Evolutionary conservation across 2,888 invertebrate species (phyloP), one percentile per base, ranked within the genome.

Genomic region (Boloria selene): DNA sequence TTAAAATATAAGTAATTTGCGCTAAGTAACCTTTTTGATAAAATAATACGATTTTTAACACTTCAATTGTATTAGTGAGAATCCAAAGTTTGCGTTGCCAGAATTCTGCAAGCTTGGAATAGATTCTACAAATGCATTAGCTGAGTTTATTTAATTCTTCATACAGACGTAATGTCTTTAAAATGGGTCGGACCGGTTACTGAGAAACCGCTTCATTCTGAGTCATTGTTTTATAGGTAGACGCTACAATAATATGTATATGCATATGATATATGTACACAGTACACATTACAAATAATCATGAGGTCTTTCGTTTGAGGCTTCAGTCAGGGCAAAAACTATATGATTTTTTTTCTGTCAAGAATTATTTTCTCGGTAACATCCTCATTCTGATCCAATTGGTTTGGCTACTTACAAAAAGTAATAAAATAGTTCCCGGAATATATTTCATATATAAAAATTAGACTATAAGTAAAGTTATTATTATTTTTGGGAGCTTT

Each of bases 171-270:
- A 70, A 65, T 66, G 60, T 68, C 68, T 61, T 62, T 63, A 56
- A 70, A 70, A 65, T 72, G 71, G 64, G 67, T 62, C 66, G 65
- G 69, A 69, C 66, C 61, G 55, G 47, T 69, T 73, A 70, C 71
- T 56, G 53, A 67, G 74, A 74, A 72, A 26, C 50, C 56, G 61
- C 38, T 62, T 44, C 26, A 50, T 54, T 38, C 22, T 74, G 74
- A 74, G 44, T 72, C 73, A 73, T 61, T 62, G 51, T 64, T 62
- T 44, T 64, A 60, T 56, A 47, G 26, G 49, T 26, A 65, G 54
- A 58, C 17, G 61, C 18, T 38, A n/a, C 26, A 45, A 18, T 53
- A 22, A 18, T n/a, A n/a, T n/a, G 17, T 50, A 42, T 6, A 13
- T 31, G n/a, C 45, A 45, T 2, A 45, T 45, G n/a, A 44, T 56